Percentiles rank a stretch among this genome's conserved stretches.
Conservation (phyloP, 2,797 vertebrate species). For the Channallabes apus region DNA sequence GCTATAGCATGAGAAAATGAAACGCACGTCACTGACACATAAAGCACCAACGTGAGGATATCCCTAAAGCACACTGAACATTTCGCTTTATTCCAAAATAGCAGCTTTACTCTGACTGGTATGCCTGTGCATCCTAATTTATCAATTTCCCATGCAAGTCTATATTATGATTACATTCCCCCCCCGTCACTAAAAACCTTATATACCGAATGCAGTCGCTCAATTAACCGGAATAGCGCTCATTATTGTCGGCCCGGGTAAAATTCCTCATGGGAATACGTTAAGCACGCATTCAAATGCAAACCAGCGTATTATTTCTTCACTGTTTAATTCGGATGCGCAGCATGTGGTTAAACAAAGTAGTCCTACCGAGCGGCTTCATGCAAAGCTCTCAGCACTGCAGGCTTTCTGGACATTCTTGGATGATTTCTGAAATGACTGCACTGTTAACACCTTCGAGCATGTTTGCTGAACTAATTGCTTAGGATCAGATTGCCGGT, state of each 20-base stretch:
- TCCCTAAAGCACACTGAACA: not conserved
- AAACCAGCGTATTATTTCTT: conserved; percentile 50
- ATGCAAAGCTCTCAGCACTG: conserved; percentile 41
- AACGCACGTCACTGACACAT: not conserved
- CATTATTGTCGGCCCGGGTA: conserved; percentile 39
- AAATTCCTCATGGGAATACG: conserved; percentile 53
- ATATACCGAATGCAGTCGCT: conserved; percentile 37
- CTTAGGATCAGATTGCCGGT: conserved; percentile 19
- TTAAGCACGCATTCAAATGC: conserved; percentile 55
- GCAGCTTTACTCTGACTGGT: not conserved
- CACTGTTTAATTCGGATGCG: conserved; percentile 54
- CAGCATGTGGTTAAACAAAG: conserved; percentile 55
- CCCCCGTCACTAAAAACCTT: not conserved
- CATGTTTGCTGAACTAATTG: conserved; percentile 27
- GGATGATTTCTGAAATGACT: conserved; percentile 41
- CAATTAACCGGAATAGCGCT: conserved; percentile 44
- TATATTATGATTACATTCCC: conserved; percentile 25
- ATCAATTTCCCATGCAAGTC: conserved; percentile 5
- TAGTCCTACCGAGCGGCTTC: conserved; percentile 38
- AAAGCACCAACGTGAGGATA: not conserved
- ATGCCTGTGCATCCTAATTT: not conserved
- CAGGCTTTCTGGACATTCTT: conserved; percentile 28
- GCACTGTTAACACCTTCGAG: conserved; percentile 9
- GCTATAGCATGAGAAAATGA: not conserved
- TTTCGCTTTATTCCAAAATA: not conserved